Conservation (phyloP, 2,888 invertebrate species). For the Asteroscopus sphinx region DNA sequence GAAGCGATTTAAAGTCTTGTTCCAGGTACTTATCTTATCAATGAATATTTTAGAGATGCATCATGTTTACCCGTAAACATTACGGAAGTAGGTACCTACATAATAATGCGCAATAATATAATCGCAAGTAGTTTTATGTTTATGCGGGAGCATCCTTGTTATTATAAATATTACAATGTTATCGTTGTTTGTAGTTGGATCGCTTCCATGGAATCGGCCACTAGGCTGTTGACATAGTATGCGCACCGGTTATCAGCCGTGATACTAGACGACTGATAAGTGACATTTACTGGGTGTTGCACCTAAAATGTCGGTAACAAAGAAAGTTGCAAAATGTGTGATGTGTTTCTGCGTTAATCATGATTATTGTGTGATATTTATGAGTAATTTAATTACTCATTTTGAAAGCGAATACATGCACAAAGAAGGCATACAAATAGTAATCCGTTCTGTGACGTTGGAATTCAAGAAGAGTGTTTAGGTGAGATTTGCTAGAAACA, state of each 20-base stretch:
- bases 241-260: slow-evolving; percentile 51
- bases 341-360: slow-evolving; percentile 8
- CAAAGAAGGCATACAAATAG: too few species aligned
- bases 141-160: slow-evolving; percentile 36
- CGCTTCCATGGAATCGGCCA: slow-evolving; percentile 62
- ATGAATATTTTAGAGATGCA: slow-evolving; percentile 28
- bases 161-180: slow-evolving; percentile 48
- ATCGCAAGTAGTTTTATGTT: slow-evolving; percentile 26
- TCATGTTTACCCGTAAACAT: slow-evolving; percentile 1
- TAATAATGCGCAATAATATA: slow-evolving; percentile 33
- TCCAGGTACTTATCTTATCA: slow-evolving; percentile 33
- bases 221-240: slow-evolving; percentile 59
- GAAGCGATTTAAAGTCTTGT: slow-evolving; percentile 25
- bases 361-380: slow-evolving; percentile 6
- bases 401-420: neutral
- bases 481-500: too few species aligned
- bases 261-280: slow-evolving; percentile 49
- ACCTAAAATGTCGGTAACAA: slow-evolving; percentile 46
- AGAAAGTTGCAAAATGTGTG: slow-evolving; percentile 31
- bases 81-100: too few species aligned
- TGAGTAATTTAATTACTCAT: slow-evolving; percentile 15
- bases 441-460: too few species aligned
- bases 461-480: too few species aligned
- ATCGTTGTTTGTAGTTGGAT: slow-evolving; percentile 59
- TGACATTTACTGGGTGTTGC: slow-evolving; percentile 50